Percentiles rank a stretch among this genome's conserved stretches.
Conservation (phyloP, 2,113 vertebrate genomes). For the Otolemur garnettii region DNA sequence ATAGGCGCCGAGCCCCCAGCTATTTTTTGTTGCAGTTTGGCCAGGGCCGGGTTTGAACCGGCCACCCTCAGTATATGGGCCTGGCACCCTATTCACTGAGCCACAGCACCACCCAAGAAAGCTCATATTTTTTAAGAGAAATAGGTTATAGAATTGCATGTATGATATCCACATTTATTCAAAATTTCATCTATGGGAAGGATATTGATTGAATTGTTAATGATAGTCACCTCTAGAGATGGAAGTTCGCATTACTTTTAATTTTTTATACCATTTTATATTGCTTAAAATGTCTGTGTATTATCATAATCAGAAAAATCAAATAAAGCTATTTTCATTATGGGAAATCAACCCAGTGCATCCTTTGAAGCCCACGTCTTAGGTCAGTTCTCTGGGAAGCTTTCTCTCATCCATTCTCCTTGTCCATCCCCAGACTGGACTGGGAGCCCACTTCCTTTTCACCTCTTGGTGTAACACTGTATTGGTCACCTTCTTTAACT, state of each 20-base stretch:
- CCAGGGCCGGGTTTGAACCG: too few relatives aligned
- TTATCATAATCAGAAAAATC: conserved; percentile 65
- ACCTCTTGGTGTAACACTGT: background rate
- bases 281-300: conserved; percentile 71
- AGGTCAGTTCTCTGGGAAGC: background rate
- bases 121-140: conserved; percentile 28
- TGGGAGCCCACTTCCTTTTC: background rate
- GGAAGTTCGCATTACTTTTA: conserved; percentile 60
- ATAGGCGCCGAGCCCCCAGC: too few relatives aligned
- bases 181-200: conserved; percentile 23
- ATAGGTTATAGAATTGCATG: conserved; percentile 45
- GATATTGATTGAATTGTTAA: conserved; percentile 54
- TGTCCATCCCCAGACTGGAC: background rate
- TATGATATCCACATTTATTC: background rate
- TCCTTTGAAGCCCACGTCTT: background rate
- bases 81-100: too few relatives aligned
- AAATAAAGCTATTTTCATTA: conserved; percentile 74
- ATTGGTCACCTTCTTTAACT: background rate
- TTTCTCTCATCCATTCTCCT: background rate
- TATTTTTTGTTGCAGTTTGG: too few relatives aligned
- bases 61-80: too few relatives aligned
- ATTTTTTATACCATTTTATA: conserved; percentile 65
- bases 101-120: background rate
- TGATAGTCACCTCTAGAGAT: background rate
- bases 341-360: background rate